phyloP scores from a whole-genome alignment of 1,140 invertebrate species.

The Teleogryllus occipitalis region DNA sequence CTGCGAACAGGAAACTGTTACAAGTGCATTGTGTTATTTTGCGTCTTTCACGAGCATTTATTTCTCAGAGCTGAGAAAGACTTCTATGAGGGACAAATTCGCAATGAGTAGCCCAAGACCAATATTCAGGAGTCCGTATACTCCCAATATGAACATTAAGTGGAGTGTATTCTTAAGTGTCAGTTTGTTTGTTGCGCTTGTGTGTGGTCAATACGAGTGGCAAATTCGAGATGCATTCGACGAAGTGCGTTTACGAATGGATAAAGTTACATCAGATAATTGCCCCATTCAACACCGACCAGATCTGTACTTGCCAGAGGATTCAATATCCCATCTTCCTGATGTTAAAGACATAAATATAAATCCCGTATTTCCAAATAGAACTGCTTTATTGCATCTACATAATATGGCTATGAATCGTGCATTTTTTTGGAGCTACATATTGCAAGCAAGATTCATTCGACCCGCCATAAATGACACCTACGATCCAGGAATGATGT shows the following conservation, averaged over 20 bases:
- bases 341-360: conserved; percentile 93
- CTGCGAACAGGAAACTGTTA: too few relatives aligned
- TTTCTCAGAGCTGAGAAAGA: too few relatives aligned
- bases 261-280: conserved; percentile 73
- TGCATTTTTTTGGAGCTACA: conserved; percentile 94
- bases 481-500: conserved; percentile 96
- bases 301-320: conserved; percentile 73
- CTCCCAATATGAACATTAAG: background rate
- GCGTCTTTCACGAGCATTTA: too few relatives aligned
- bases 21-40: too few relatives aligned
- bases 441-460: conserved; percentile 84
- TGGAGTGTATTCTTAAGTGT: background rate
- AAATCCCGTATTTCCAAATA: conserved; percentile 90
- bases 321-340: conserved; percentile 82
- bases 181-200: background rate
- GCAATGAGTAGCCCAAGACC: too few relatives aligned
- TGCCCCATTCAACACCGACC: conserved; percentile 78
- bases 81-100: too few relatives aligned
- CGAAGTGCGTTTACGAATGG: conserved; percentile 70
- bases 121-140: too few relatives aligned
- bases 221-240: conserved; percentile 80
- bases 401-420: conserved; percentile 93
- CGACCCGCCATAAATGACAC: conserved; percentile 82
- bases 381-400: conserved; percentile 83
- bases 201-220: conserved; percentile 74